phyloP scores from a whole-genome alignment of 2,797 vertebrate genomes.

The Falco rusticolus region DNA sequence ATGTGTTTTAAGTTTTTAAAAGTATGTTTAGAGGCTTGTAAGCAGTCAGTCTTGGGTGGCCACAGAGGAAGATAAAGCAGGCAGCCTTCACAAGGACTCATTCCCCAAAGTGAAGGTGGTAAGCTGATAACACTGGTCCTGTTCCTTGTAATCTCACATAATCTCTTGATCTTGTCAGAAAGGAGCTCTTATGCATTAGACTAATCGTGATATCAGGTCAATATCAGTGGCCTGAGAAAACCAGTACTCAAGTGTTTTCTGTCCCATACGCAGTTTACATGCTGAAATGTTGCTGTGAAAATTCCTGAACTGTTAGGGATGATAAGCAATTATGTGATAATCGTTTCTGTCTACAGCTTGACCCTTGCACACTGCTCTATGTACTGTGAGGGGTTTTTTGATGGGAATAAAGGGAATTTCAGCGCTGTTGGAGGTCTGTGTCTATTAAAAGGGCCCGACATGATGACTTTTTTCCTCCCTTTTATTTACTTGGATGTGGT shows the following conservation, averaged over 20 bases:
- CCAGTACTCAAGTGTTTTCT: background rate
- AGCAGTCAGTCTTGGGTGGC: background rate
- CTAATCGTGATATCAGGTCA: background rate
- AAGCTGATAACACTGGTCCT: background rate
- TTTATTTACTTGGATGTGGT: constrained; percentile 21
- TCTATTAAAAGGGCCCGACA: background rate
- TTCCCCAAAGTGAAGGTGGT: background rate
- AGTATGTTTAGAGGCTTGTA: background rate
- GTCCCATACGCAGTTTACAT: background rate
- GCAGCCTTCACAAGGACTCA: background rate
- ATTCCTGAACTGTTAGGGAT: background rate
- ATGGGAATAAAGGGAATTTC: background rate
- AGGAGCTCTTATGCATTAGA: background rate
- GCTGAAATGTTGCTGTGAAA: background rate
- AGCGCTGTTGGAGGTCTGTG: background rate
- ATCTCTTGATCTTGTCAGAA: constrained; percentile 24
- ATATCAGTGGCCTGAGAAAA: background rate
- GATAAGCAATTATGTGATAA: background rate
- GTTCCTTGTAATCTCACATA: background rate
- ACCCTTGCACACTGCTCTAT: background rate
- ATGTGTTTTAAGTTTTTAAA: background rate
- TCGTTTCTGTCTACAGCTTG: background rate
- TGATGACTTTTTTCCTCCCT: background rate
- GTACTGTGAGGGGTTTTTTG: background rate
- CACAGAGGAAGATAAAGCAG: background rate